A percentile compares a stretch with the other conserved stretches of the same genome.
phyloP scores from a whole-genome alignment of 2,113 vertebrate genomes.

The Gambusia holbrooki region DNA sequence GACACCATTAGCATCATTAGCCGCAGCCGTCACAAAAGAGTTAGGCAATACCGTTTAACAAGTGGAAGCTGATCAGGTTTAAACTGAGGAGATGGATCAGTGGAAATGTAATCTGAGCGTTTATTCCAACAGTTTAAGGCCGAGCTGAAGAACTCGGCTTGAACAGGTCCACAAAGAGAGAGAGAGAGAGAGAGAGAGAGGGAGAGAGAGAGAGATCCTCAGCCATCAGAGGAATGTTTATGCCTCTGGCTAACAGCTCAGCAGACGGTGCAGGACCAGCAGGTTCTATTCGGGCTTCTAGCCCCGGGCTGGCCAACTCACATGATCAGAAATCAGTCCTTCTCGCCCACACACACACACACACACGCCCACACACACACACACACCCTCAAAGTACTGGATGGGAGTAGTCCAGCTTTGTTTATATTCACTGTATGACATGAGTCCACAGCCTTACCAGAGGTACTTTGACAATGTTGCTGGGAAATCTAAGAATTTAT shows the following conservation, averaged over 20 bases:
- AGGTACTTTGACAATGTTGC: too few relatives aligned
- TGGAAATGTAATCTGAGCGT: neutral
- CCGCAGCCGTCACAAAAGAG: too few relatives aligned
- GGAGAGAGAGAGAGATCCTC: too few relatives aligned
- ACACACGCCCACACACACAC: neutral
- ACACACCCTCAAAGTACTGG: neutral
- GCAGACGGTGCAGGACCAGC: conserved; percentile 7
- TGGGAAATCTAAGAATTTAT: too few relatives aligned
- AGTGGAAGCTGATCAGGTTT: too few relatives aligned
- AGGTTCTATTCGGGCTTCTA: neutral
- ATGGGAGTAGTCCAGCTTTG: neutral
- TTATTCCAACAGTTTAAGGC: neutral
- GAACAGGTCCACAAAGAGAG: neutral
- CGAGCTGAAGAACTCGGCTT: neutral
- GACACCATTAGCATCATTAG: too few relatives aligned
- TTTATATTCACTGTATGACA: neutral
- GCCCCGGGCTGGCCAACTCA: neutral
- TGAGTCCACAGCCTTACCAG: too few relatives aligned
- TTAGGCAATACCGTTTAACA: too few relatives aligned
- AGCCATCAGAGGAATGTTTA: conserved; percentile 3
- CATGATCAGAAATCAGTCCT: neutral
- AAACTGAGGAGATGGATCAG: too few relatives aligned
- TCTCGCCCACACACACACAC: neutral
- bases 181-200: too few relatives aligned
- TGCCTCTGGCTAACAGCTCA: conserved; percentile 9